Conservation (phyloP, 1,140 invertebrate genomes). For the Drosophila nebulosa region DNA sequence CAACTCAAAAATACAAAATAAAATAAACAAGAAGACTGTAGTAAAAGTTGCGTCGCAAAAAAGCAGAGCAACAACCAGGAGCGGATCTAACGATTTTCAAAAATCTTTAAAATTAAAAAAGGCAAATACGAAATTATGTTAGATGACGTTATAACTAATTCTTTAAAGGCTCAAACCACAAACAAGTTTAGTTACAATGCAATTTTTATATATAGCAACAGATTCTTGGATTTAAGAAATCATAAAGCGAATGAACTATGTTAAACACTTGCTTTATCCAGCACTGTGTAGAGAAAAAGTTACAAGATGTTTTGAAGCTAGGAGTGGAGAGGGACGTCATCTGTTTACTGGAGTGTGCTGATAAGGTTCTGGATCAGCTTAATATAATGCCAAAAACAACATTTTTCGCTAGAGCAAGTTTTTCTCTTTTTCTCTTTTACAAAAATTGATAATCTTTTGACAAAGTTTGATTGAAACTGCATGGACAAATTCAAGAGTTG, state of each 20-base stretch:
- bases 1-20: background rate
- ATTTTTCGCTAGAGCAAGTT: too few species aligned
- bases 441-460: background rate
- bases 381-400: conserved; percentile 19
- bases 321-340: background rate
- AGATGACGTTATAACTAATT: too few species aligned
- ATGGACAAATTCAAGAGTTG: background rate
- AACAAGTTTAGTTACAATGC: too few species aligned
- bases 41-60: conserved; percentile 40
- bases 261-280: too few species aligned
- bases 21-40: background rate
- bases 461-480: background rate
- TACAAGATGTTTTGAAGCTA: background rate
- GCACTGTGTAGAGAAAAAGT: background rate
- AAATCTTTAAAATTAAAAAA: background rate
- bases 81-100: background rate
- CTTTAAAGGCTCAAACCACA: too few species aligned
- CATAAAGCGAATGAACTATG: too few species aligned
- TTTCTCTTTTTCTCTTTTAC: background rate
- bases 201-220: too few species aligned
- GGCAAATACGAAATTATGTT: too few species aligned
- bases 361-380: conserved; percentile 46
- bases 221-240: too few species aligned
- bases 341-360: conserved; percentile 56
- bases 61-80: background rate